Percentiles rank a stretch among this genome's conserved stretches.
Evolutionary conservation across 1,140 invertebrate genomes (phyloP).

Genomic region (Bombus confusus): DNA sequence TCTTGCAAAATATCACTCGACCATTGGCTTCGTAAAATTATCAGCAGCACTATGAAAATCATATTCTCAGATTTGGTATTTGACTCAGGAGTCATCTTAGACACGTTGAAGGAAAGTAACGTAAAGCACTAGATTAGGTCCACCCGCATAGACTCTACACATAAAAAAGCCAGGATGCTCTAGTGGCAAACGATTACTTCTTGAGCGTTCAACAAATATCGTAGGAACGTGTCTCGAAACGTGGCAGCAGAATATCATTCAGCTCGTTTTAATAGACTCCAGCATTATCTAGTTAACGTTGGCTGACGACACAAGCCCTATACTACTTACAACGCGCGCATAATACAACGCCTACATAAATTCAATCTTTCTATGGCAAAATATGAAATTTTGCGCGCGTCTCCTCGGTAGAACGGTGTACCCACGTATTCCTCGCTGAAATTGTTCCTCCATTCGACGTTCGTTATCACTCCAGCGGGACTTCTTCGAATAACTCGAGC

Average conservation of each 20-base stretch:
- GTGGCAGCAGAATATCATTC: too few relatives aligned
- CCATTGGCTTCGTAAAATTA: too few relatives aligned
- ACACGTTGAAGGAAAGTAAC: background rate
- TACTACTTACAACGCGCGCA: background rate
- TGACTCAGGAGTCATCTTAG: background rate
- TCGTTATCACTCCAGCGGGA: background rate
- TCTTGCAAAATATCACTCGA: background rate
- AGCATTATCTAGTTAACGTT: background rate
- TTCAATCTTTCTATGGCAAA: background rate
- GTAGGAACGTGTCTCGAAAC: background rate
- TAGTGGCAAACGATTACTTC: too few relatives aligned
- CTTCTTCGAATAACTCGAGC: constrained; percentile 37
- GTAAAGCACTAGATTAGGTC: background rate
- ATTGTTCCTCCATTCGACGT: background rate
- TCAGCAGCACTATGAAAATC: background rate
- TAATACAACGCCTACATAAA: background rate
- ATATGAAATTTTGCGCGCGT: background rate
- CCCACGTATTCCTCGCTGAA: background rate
- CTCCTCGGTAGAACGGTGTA: background rate
- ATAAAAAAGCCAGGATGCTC: too few relatives aligned
- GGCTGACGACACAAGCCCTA: background rate
- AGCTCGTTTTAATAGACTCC: background rate
- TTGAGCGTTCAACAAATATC: rapidly evolving
- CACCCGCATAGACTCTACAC: too few relatives aligned
- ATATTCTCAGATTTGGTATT: background rate